phyloP scores from a whole-genome alignment of 2,888 invertebrate species.

The Cephus pulcher region DNA sequence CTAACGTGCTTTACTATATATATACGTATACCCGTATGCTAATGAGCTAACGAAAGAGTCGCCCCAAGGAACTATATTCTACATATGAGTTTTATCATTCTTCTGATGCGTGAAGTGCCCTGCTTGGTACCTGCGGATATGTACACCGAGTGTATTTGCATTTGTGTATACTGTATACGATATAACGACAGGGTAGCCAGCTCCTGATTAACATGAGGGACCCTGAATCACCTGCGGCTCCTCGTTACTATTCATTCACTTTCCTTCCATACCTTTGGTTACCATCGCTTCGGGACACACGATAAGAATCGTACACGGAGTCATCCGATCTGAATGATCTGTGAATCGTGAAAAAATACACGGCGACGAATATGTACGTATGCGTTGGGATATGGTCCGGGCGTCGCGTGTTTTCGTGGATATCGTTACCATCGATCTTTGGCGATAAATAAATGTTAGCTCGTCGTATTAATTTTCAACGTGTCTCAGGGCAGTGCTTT shows the following conservation, averaged over 20 bases:
- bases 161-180: constrained; percentile 31
- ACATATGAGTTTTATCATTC: constrained; percentile 48
- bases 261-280: constrained; percentile 28
- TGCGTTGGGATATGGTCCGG: background rate
- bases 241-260: constrained; percentile 33
- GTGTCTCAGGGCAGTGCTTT: background rate
- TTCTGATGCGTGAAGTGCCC: constrained; percentile 50
- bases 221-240: constrained; percentile 58
- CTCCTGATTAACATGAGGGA: constrained; percentile 59
- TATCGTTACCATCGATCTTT: background rate
- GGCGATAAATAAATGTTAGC: background rate
- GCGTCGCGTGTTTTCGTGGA: background rate
- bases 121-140: constrained; percentile 39
- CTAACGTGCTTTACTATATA: background rate
- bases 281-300: background rate
- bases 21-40: background rate
- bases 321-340: background rate
- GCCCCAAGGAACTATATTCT: constrained; percentile 33
- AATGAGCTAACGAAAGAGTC: background rate
- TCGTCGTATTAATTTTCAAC: background rate
- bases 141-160: constrained; percentile 43
- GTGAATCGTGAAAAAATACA: background rate
- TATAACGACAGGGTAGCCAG: constrained; percentile 38
- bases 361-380: background rate
- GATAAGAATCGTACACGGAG: background rate